A percentile compares a stretch with the other conserved stretches of the same genome.
Conservation (phyloP, 2,888 invertebrate genomes). For the Drosophila lacicola region DNA sequence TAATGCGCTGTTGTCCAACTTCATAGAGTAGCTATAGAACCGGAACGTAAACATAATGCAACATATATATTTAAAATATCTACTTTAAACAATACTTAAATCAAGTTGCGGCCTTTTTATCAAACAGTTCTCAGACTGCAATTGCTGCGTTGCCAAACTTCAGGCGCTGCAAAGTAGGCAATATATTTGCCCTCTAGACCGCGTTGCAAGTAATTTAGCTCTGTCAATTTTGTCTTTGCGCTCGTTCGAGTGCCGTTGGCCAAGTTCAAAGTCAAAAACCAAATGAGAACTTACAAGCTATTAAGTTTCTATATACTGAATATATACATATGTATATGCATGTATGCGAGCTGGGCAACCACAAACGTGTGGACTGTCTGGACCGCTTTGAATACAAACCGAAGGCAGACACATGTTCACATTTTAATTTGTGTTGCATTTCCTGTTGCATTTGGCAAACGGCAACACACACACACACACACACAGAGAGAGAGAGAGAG, state of each 20-base stretch:
- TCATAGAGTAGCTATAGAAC: background rate
- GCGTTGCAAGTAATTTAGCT: slow-evolving; percentile 23
- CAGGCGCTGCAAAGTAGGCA: slow-evolving; percentile 35
- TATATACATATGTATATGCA: background rate
- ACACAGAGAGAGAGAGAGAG: background rate
- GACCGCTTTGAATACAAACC: slow-evolving; percentile 43
- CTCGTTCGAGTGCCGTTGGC: background rate
- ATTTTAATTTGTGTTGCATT: slow-evolving; percentile 78
- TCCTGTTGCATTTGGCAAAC: slow-evolving; percentile 72
- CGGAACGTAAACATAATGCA: too few species aligned
- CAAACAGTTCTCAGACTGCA: background rate
- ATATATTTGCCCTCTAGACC: background rate
- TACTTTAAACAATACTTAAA: too few species aligned
- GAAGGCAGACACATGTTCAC: slow-evolving; percentile 64
- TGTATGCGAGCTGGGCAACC: slow-evolving; percentile 40
- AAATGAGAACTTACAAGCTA: slow-evolving; percentile 53
- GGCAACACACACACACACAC: slow-evolving; percentile 3
- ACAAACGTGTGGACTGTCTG: slow-evolving; percentile 62
- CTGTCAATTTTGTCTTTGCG: slow-evolving; percentile 2
- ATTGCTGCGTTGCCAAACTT: slow-evolving; percentile 34
- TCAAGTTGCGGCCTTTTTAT: background rate
- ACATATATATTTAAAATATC: too few species aligned
- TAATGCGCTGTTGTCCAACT: background rate
- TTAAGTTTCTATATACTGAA: slow-evolving; percentile 21
- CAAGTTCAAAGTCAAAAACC: slow-evolving; percentile 53